These are phyloP conservation scores for Xerus rutilus DNA, from an alignment of 2,797 vertebrate genomes.

Conservation along the genomic window DNA sequence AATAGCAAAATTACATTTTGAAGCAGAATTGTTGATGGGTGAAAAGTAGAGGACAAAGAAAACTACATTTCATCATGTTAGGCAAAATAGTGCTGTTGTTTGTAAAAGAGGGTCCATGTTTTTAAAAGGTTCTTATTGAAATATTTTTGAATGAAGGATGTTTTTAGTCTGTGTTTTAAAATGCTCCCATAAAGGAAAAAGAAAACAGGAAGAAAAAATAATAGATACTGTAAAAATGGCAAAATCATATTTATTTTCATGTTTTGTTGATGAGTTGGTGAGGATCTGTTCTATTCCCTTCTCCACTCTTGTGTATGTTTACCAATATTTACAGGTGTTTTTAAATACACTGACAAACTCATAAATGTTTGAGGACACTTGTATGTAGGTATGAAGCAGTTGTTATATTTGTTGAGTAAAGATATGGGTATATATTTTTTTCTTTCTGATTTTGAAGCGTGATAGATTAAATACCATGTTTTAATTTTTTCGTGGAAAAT, in stretches of 20 bases:
- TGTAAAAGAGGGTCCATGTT: not conserved
- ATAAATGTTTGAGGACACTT: not conserved
- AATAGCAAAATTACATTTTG: not conserved
- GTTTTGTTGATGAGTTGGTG: not conserved
- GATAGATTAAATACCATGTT: not conserved
- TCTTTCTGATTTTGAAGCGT: not conserved
- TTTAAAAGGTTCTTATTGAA: not conserved
- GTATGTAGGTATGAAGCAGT: not conserved
- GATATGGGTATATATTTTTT: not conserved
- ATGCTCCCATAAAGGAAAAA: not conserved
- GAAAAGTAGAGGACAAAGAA: not conserved
- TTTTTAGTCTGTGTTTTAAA: not conserved
- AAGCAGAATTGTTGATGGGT: not conserved
- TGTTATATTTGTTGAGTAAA: not conserved
- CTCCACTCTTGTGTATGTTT: not conserved
- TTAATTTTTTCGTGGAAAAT: conserved; percentile 64
- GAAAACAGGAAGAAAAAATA: not conserved
- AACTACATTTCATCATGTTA: not conserved
- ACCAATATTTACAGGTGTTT: not conserved
- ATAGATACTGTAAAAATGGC: not conserved
- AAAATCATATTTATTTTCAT: not conserved
- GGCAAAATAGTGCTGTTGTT: not conserved
- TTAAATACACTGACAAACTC: not conserved
- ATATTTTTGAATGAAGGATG: not conserved
- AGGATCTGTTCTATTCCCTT: not conserved